Conservation (phyloP, 35 echinoderm and acorn worm genomes). For the Anneissia japonica region DNA sequence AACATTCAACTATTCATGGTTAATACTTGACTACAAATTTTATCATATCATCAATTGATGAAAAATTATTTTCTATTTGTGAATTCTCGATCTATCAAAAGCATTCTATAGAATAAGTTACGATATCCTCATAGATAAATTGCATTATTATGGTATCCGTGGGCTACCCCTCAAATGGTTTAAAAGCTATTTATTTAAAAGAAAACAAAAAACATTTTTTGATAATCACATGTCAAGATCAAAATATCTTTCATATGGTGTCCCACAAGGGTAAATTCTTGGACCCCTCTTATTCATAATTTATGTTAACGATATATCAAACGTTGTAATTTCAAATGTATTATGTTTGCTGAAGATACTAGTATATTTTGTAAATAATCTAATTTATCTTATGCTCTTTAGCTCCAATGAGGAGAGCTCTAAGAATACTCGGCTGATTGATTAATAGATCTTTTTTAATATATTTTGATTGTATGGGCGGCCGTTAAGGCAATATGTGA, state of each 20-base stretch:
- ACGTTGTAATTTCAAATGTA: background rate
- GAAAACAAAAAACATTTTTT: slow-evolving; percentile 28
- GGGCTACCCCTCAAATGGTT: slow-evolving; percentile 12
- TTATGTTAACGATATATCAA: slow-evolving; percentile 34
- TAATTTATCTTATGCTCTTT: background rate
- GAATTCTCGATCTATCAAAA: slow-evolving; percentile 46
- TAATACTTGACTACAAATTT: slow-evolving; percentile 14
- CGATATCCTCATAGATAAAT: slow-evolving; percentile 29
- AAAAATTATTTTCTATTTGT: slow-evolving; percentile 1
- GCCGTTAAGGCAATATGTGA: no score
- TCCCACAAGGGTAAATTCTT: slow-evolving; percentile 36
- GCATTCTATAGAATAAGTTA: slow-evolving; percentile 47
- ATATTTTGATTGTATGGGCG: no score
- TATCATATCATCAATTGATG: background rate
- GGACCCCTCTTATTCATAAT: slow-evolving; percentile 13
- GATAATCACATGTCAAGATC: background rate
- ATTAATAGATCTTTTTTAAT: no score
- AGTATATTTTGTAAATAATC: background rate
- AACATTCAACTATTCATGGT: slow-evolving; percentile 4
- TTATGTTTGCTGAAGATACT: background rate
- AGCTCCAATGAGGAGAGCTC: no score
- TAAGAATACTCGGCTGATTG: no score
- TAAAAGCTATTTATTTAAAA: slow-evolving; percentile 31
- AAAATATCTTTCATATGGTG: slow-evolving; percentile 11
- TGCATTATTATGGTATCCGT: slow-evolving; percentile 22